Evolutionary conservation across 2,888 invertebrate genomes (phyloP), one percentile per base, ranked within the genome.

Genomic region (Drosophila dives): DNA sequence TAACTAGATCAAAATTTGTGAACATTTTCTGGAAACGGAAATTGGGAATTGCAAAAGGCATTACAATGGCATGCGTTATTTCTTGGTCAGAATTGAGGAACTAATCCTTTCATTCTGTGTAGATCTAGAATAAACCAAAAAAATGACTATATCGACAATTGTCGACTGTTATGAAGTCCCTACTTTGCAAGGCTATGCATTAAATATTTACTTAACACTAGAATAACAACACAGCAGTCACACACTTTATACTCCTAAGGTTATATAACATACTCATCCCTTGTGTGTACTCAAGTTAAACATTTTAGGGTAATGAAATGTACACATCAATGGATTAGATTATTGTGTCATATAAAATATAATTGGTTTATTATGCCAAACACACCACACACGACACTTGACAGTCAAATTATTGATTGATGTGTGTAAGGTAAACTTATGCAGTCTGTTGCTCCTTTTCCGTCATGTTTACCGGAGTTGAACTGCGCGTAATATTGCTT

Each of bases 401-500:
- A 6, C 15, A 1, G n/a, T 5, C 7, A 15, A 45, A 53, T 23
- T 38, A 61, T 73, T 50, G 53, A 73, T 45, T 64, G 17, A 59
- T 32, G 17, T 40, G 23, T 23, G 12, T 6, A 20, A 15, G 23
- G n/a, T 23, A 12, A 12, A 33, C 8, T 45, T 23, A 32, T 32
- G 10, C 45, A n/a, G 48, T 34, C 53, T 72, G 71, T 83, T 38
- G 4, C 11, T 33, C 7, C 32, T 40, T 20, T 32, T 56, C 48
- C 50, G 73, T 48, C 75, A 87, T 86, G 90, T 72, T 68, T n/a
- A 51, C 63, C 71, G 82, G 76, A 48, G 51, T 34, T 26, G 90
- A 89, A 45, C 48, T 90, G 36, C 76, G 82, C 50, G 32, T 83
- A n/a, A 86, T 86, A 64, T 73, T 91, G 33, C 23, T 70, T 3